phyloP scores from a whole-genome alignment of 2,888 invertebrate genomes.

The Cheilosia grossa region DNA sequence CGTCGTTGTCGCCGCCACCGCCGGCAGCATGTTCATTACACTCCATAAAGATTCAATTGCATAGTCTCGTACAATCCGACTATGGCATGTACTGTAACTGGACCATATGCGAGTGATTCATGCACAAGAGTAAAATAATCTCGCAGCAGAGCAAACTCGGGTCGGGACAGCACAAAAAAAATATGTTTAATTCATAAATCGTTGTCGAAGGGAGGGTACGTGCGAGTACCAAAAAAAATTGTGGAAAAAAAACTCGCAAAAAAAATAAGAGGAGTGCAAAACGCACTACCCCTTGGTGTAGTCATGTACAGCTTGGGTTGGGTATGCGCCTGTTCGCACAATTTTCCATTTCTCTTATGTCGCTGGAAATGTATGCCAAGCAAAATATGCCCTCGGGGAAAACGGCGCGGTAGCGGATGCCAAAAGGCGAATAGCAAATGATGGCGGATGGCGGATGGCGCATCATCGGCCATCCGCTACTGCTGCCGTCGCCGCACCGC shows the following conservation, averaged over 20 bases:
- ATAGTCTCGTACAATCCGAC: conserved; percentile 7
- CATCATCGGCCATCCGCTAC: conserved; percentile 20
- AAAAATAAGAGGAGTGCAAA: conserved; percentile 17
- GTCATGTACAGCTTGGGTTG: conserved; percentile 2
- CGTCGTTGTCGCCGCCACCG: background rate
- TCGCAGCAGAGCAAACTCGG: conserved; percentile 11
- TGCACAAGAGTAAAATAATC: conserved; percentile 52
- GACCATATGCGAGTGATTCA: conserved; percentile 65
- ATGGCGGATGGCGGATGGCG: conserved; percentile 12
- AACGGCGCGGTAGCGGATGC: conserved; percentile 30
- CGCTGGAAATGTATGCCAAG: conserved; percentile 31
- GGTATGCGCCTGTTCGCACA: conserved; percentile 41
- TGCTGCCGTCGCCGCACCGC: conserved; percentile 1
- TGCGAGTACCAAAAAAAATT: conserved; percentile 27
- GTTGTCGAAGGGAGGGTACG: conserved; percentile 33
- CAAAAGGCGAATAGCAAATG: conserved; percentile 54
- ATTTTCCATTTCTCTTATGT: conserved; percentile 9
- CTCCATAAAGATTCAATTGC: conserved; percentile 64
- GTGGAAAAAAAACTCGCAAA: conserved; percentile 27
- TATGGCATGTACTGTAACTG: conserved; percentile 25
- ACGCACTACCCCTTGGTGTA: conserved; percentile 30
- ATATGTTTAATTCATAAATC: conserved; percentile 68
- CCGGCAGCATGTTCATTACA: conserved; percentile 39
- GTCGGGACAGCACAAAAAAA: conserved; percentile 10
- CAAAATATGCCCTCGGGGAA: conserved; percentile 28